Evolutionary conservation across 2,797 vertebrate genomes (phyloP), one percentile per base, ranked within the genome.

Genomic region (Anas flavirostris): DNA sequence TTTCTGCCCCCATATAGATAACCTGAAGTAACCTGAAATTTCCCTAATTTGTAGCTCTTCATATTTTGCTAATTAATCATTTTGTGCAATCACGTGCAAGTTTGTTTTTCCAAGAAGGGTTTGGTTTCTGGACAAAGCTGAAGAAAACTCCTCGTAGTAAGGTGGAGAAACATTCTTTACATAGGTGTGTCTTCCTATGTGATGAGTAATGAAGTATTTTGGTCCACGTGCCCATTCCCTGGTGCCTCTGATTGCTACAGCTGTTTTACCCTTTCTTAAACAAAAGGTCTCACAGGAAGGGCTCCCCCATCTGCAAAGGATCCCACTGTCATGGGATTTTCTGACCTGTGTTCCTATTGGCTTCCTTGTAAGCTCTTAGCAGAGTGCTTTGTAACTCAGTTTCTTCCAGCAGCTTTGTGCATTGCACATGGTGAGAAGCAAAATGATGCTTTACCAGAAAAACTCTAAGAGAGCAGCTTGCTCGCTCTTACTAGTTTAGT

Each of bases 141-240:
- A 76, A 48, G 67, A 55, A 67, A 90, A 37, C 44, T 41, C 39
- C 28, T 74, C 3, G 7, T 31, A 91, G 6, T 50, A 60, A 92
- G 53, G 44, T 80, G 44, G 76, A 83, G 76, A 35, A 92, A 72
- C 85, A 90, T 96, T 95, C 73, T 82, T 92, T 53, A 19, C 5
- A 1, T 92, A 81, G 94, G 89, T 90, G 94, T 95, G 89, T 92
- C 94, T 91, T 95, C 92, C 66, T 68, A 29, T 72, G n/a, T 58
- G 68, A 88, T 86, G 82, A 88, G 37, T 94, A 93, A 88, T 62
- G 31, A 64, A 60, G 67, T 83, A 29, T 13, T 72, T 86, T 89
- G 56, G 72, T 77, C 79, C 41, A 35, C 28, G 2, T 80, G 85
- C 16, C 56, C 77, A 4, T 85, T 93, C 68, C 44, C 64, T 68